Evolutionary conservation across 2,797 vertebrate genomes (phyloP), one percentile per base, ranked within the genome.

Genomic region (Pogonophryne albipinna): DNA sequence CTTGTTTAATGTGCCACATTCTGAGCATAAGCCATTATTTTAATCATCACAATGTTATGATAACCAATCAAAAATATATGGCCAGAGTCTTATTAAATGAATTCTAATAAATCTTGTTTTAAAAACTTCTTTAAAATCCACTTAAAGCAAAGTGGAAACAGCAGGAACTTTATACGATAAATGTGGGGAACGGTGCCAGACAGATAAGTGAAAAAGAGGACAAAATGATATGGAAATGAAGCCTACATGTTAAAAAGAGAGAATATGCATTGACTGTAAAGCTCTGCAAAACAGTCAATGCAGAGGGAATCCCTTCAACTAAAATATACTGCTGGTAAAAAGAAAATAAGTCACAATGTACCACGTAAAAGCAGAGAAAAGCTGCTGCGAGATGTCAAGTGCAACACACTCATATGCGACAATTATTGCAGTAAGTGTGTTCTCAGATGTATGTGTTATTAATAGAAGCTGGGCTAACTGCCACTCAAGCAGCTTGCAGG

Each of bases 401-500:
- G 20, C 61, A 70, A 77, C 66, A 62, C 55, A 74, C 19, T 75
- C 51, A 66, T 27, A 56, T 69, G 64, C 75, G 61, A 83, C 55
- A 31, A 83, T 72, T 20, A 42, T 71, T 49, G 49, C n/a, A 51
- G 60, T 44, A 42, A 75, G 53, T 65, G 53, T 56, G 45, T 64
- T 66, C 46, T 56, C 66, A 27, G 27, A 64, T 66, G 58, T 27
- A 46, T 73, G 77, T 72, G 42, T 47, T 46, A 23, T 64, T 20
- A 46, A 27, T 23, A 53, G 46, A 63, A 38, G 45, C 44, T 42
- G 49, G 63, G n/a, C 55, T 45, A 42, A 57, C 16, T 51, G 62
- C 20, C 56, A 17, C 38, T 65, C 60, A 64, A 27, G 67, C 47
- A 72, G 76, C 34, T 55, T 44, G 6, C 56, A 62, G 52, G 49